A percentile compares a stretch with the other conserved stretches of the same genome.
These are phyloP conservation scores for Macrotrachela quadricornifera DNA, from an alignment of 1,140 invertebrate genomes.

Conservation along the genomic window DNA sequence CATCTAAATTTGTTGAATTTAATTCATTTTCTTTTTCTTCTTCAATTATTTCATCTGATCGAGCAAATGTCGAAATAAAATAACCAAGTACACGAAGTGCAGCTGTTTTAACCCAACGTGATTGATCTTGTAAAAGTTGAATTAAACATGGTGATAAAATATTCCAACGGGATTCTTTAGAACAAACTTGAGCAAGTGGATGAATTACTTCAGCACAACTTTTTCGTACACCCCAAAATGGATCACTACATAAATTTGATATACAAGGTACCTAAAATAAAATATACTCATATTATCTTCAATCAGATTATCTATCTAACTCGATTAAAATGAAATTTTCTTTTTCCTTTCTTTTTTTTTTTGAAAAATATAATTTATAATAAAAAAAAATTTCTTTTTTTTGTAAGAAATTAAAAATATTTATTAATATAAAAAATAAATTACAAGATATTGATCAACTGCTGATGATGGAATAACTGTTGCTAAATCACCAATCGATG, in stretches of 20 bases:
- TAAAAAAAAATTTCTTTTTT: too few species aligned
- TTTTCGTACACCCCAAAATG: slow-evolving; percentile 49
- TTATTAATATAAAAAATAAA: too few species aligned
- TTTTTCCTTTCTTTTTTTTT: too few species aligned
- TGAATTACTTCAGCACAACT: slow-evolving; percentile 54
- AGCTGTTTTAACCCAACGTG: slow-evolving; percentile 38
- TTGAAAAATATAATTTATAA: too few species aligned
- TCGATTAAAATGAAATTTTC: too few species aligned
- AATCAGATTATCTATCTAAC: too few species aligned
- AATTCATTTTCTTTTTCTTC: slow-evolving; percentile 32
- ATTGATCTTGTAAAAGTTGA: slow-evolving; percentile 42
- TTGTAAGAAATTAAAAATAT: too few species aligned
- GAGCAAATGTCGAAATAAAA: slow-evolving; percentile 57
- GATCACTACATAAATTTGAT: slow-evolving; percentile 27
- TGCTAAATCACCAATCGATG: too few species aligned
- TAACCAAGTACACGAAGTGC: slow-evolving; percentile 57
- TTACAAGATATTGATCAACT: too few species aligned
- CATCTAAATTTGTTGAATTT: slow-evolving; percentile 7
- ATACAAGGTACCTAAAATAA: too few species aligned
- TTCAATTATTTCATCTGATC: neutral
- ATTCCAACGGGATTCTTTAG: slow-evolving; percentile 36
- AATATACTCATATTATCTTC: too few species aligned
- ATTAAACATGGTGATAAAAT: slow-evolving; percentile 42
- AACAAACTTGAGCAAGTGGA: slow-evolving; percentile 43
- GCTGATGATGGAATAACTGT: too few species aligned